Percentiles rank a stretch among this genome's conserved stretches.
Evolutionary conservation across 1,140 invertebrate genomes (phyloP).

Genomic region (Drosophila tropicalis): DNA sequence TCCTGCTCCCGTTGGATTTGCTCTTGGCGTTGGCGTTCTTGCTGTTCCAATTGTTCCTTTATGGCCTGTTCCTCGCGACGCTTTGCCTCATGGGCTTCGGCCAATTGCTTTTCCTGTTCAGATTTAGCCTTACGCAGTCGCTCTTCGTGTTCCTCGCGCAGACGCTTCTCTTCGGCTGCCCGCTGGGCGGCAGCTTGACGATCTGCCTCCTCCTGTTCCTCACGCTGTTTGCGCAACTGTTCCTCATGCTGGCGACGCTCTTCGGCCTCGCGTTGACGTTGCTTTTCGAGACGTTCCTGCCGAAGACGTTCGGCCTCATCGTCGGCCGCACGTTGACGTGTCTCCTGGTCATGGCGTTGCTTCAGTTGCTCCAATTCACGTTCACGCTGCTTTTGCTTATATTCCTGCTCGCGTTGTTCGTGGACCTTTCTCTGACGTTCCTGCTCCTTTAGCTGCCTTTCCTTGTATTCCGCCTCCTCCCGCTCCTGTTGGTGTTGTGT

Average conservation of each 20-base stretch:
- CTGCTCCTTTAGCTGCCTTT: slow-evolving; percentile 39
- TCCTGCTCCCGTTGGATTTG: slow-evolving; percentile 60
- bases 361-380: slow-evolving; percentile 53
- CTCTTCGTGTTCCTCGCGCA: slow-evolving; percentile 63
- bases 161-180: slow-evolving; percentile 49
- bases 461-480: slow-evolving; percentile 22
- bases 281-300: slow-evolving; percentile 51
- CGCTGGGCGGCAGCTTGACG: slow-evolving; percentile 53
- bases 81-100: slow-evolving; percentile 70
- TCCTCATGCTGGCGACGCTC: slow-evolving; percentile 51
- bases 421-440: slow-evolving; percentile 26
- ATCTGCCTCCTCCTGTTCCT: slow-evolving; percentile 57
- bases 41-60: slow-evolving; percentile 53
- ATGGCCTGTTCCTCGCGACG: slow-evolving; percentile 59
- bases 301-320: slow-evolving; percentile 50
- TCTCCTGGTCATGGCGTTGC: slow-evolving; percentile 47
- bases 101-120: slow-evolving; percentile 63
- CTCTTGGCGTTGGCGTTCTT: slow-evolving; percentile 64
- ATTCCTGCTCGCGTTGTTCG: slow-evolving; percentile 34
- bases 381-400: slow-evolving; percentile 33
- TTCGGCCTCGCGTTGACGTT: slow-evolving; percentile 58
- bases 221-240: slow-evolving; percentile 46
- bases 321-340: slow-evolving; percentile 47
- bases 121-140: slow-evolving; percentile 53
- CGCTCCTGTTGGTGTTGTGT: slow-evolving; percentile 29